Evolutionary conservation across 2,888 invertebrate species (phyloP), one percentile per base, ranked within the genome.

Genomic region (Lycocerus yunnanus): DNA sequence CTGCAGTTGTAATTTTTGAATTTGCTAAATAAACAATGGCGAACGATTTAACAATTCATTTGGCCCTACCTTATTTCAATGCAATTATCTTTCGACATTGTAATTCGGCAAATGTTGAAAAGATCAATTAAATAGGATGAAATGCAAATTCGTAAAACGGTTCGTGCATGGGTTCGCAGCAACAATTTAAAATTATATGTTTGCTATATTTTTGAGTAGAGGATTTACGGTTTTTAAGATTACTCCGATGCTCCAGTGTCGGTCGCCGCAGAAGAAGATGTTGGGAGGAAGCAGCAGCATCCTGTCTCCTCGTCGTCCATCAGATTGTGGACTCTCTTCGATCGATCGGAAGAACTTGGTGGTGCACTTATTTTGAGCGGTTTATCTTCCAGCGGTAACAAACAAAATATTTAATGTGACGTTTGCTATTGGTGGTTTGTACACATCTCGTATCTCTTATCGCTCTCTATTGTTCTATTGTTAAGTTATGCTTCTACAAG

Each of bases 381-480:
- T n/a, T n/a, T n/a, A n/a, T n/a, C n/a, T 21, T 21, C 21, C 21
- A 21, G 21, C 21, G 21, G 21, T 21, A 21, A 21, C 9, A 59
- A 63, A 63, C 20, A 11, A 63, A 20, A 20, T 61, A 68, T 66
- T 72, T 72, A 59, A 67, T 67, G 58, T 72, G 43, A 59, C 60
- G 58, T 69, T 27, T 73, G 24, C 18, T 69, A n/a, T n/a, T n/a
- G n/a, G 20, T 20, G 20, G 5, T 20, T 6, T 1, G 66, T 27
- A 63, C 68, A 74, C 70, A 74, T 68, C 58, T 69, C 65, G 66
- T 71, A 75, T 72, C 70, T 68, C 43, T 68, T 68, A 72, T 73
- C 73, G 70, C 71, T 21, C 73, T 71, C 76, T 73, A 76, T 76
- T 76, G 76, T 76, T 73, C 73, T 71, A 73, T 76, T 76, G 73